These are phyloP conservation scores for Lagocephalus sceleratus DNA, from an alignment of 2,797 vertebrate species.

Conservation along the genomic window DNA sequence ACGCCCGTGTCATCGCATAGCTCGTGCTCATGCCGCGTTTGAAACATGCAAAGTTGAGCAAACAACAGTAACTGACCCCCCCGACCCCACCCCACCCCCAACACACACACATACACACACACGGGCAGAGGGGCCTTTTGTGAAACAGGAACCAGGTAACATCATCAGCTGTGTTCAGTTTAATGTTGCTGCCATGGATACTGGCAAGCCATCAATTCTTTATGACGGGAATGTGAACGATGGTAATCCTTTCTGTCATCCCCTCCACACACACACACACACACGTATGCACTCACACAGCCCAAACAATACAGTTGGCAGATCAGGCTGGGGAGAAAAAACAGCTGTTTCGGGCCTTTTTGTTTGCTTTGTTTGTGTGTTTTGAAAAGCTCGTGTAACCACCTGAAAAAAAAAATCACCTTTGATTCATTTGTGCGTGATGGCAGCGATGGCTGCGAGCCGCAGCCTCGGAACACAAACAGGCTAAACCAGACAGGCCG, in stretches of 20 bases:
- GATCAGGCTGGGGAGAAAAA: conserved; percentile 63
- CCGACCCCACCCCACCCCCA: not conserved
- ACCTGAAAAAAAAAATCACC: conserved; percentile 70
- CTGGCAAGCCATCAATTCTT: conserved; percentile 78
- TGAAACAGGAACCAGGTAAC: conserved; percentile 76
- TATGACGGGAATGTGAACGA: conserved; percentile 71
- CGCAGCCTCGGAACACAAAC: conserved; percentile 76
- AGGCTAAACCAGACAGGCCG: conserved; percentile 79
- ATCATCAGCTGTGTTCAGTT: conserved; percentile 75
- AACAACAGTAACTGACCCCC: conserved; percentile 78
- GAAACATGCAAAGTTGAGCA: conserved; percentile 83
- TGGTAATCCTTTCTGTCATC: conserved; percentile 68
- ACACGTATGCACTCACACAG: not conserved
- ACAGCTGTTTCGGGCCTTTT: conserved; percentile 72
- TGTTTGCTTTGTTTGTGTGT: conserved; percentile 69
- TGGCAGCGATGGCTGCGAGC: conserved; percentile 74
- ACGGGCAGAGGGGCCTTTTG: conserved; percentile 74
- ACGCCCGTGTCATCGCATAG: conserved; percentile 78
- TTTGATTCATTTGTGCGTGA: conserved; percentile 73
- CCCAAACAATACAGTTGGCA: conserved; percentile 64
- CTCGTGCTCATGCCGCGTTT: conserved; percentile 82
- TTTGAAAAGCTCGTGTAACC: conserved; percentile 70
- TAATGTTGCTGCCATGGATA: conserved; percentile 83
- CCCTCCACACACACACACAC: conserved; percentile 7
- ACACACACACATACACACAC: conserved; percentile 3